Evolutionary conservation across 2,797 vertebrate genomes (phyloP).

Genomic region (Anas capensis): DNA sequence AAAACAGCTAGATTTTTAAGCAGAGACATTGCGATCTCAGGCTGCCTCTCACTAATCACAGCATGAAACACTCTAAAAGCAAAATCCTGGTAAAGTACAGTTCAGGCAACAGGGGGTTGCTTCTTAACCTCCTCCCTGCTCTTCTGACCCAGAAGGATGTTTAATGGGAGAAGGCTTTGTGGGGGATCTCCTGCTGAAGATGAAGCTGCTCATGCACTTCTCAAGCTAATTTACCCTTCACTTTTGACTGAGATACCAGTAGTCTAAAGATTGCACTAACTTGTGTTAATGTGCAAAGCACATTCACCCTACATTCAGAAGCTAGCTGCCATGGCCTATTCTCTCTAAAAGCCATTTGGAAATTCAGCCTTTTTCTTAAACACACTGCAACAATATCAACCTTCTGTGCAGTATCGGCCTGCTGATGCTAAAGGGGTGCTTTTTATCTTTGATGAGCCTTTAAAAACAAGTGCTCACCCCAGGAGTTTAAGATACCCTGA

Average conservation of each 20-base stretch:
- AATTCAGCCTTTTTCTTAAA: constrained; percentile 18
- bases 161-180: constrained; percentile 12
- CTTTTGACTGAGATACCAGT: background rate
- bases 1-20: background rate
- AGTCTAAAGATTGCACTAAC: background rate
- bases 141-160: background rate
- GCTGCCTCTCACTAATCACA: constrained; percentile 26
- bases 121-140: constrained; percentile 21
- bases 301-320: constrained; percentile 4
- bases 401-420: background rate
- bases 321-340: background rate
- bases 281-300: background rate
- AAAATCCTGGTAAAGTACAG: background rate
- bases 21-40: background rate
- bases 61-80: constrained; percentile 10
- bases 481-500: background rate
- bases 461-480: constrained; percentile 31
- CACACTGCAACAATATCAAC: background rate
- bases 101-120: background rate
- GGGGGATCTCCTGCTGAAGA: constrained; percentile 36
- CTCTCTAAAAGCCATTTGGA: background rate
- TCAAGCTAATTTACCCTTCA: background rate
- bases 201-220: background rate
- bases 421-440: background rate
- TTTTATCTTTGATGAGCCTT: constrained; percentile 28